Evolutionary conservation across 2,888 invertebrate species (phyloP).

Genomic region (Lycia hirtaria): DNA sequence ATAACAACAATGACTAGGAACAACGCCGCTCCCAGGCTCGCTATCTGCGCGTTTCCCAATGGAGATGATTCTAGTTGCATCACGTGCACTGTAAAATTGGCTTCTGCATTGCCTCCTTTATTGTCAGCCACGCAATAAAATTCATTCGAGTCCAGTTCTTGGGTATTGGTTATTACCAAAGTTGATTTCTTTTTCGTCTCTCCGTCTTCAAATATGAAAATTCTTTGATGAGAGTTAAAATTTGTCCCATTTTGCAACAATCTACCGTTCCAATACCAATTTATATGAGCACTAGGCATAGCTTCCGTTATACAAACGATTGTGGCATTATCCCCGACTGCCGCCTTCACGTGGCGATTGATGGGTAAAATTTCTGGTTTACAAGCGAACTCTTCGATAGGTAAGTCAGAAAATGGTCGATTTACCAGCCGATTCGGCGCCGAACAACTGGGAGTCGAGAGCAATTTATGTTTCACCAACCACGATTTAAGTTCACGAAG

Average conservation of each 20-base stretch:
- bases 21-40: conserved; percentile 92
- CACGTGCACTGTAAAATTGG: conserved; percentile 95
- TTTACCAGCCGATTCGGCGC: conserved; percentile 89
- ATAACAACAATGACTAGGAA: conserved; percentile 92
- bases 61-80: too few relatives aligned
- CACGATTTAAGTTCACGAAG: conserved; percentile 92
- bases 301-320: conserved; percentile 93
- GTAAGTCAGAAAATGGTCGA: conserved; percentile 90
- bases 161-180: conserved; percentile 92
- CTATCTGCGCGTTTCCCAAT: conserved; percentile 93
- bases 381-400: conserved; percentile 94
- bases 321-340: conserved; percentile 94
- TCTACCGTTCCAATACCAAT: conserved; percentile 95
- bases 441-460: conserved; percentile 92
- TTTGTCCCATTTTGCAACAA: conserved; percentile 91
- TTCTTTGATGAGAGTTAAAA: conserved; percentile 91
- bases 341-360: conserved; percentile 91
- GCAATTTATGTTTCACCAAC: conserved; percentile 91
- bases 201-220: conserved; percentile 91
- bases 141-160: conserved; percentile 92
- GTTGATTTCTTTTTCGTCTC: conserved; percentile 91
- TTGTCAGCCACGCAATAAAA: conserved; percentile 97
- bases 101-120: conserved; percentile 94
- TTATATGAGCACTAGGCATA: conserved; percentile 91
- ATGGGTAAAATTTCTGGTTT: conserved; percentile 92